These are phyloP conservation scores for Myotis planiceps DNA, from an alignment of 2,797 vertebrate genomes.

Conservation along the genomic window DNA sequence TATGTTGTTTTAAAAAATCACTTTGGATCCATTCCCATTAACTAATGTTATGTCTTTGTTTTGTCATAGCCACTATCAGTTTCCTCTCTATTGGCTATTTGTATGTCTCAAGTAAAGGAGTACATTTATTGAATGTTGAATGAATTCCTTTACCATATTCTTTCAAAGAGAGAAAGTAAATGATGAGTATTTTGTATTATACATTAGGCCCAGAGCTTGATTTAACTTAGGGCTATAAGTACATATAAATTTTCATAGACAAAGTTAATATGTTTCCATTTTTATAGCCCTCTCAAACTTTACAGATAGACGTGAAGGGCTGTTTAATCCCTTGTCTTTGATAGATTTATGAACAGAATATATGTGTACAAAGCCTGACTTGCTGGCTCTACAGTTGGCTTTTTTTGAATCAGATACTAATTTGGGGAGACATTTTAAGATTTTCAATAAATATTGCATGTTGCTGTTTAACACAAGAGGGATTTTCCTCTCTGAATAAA, in stretches of 20 bases:
- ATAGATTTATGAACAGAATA: constrained; percentile 67
- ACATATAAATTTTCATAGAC: constrained; percentile 70
- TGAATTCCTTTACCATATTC: constrained; percentile 22
- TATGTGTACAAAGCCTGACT: not conserved
- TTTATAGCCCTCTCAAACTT: constrained; percentile 70
- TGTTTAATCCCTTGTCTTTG: constrained; percentile 54
- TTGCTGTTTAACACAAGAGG: constrained; percentile 43
- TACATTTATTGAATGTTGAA: constrained; percentile 41
- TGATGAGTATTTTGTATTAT: constrained; percentile 59
- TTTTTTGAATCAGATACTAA: constrained; percentile 66
- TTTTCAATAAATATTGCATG: constrained; percentile 70
- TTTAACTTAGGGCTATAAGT: constrained; percentile 53
- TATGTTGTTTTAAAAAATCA: not conserved
- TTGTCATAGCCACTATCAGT: not conserved
- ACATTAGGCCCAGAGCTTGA: constrained; percentile 42
- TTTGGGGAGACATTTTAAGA: constrained; percentile 65
- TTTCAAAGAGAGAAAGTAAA: constrained; percentile 55
- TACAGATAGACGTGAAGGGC: constrained; percentile 53
- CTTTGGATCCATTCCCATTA: not conserved
- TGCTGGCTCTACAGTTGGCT: constrained; percentile 24
- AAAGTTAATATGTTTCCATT: constrained; percentile 61
- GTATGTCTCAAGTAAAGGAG: not conserved
- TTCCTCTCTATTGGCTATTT: not conserved
- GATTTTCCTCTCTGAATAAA: constrained; percentile 40
- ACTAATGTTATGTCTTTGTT: not conserved